Evolutionary conservation across 2,113 vertebrate species (phyloP), one percentile per base, ranked within the genome.

Genomic region (Lynx canadensis): DNA sequence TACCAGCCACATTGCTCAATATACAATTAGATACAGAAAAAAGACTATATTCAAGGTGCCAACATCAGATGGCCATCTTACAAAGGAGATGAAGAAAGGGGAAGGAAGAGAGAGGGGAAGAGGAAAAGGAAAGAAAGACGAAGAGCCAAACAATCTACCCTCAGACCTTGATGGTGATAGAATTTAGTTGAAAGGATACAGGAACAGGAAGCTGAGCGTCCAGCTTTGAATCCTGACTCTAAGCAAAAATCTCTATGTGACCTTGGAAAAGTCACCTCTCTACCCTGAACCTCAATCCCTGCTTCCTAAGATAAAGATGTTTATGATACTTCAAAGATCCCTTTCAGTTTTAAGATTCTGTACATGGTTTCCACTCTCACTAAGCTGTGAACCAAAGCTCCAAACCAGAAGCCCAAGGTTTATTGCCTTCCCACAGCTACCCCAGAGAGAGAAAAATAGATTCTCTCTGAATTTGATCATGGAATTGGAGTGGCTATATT

Each of bases 81-180:
- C 15, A 48, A 48, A 78, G 74, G 74, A 78, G 27, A 48, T 31
- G 38, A 76, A 48, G 74, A 78, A 48, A 48, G 7, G 14, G 27
- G 41, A 45, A 45, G 25, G 73, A 29, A 73, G 38, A 71, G 12
- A 57, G 27, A 45, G 6, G 23, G 73, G 38, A 76, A 45, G 73
- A 76, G 16, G 41, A 31, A 78, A 66, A 33, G 5, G 29, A 38
- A 33, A 36, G 7, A 29, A 38, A 33, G 15, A 79, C 15, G 8
- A 38, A 41, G n/a, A 71, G 16, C 33, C 41, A 82, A 45, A 48
- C 12, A 83, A 63, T 45, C 9, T 0, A 48, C 18, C 5, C 7
- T 5, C 23, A 48, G 36, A 60, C 52, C 9, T n/a, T 4, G 31
- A 27, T 27, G 7, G 1, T 52, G 38, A 52, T 0, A 0, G 1